phyloP scores from a whole-genome alignment of 2,113 vertebrate species.

The Nannospalax galili region DNA sequence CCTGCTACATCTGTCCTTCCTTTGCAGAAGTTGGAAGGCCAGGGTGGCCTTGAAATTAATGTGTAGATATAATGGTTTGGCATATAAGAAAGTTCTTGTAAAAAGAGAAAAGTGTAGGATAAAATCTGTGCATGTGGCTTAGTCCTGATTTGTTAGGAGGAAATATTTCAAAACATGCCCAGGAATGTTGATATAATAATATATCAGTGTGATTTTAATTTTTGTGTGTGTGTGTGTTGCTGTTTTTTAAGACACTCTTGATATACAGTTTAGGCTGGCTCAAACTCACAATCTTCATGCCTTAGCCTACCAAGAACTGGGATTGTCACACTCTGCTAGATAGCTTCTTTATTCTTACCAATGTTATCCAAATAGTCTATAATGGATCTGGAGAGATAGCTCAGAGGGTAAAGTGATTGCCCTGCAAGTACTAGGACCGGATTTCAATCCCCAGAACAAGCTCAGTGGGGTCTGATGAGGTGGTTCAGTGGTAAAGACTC shows the following conservation, averaged over 20 bases:
- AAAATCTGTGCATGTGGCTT: neutral
- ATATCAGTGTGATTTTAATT: neutral
- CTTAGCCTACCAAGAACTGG: neutral
- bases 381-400: neutral
- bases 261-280: neutral
- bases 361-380: neutral
- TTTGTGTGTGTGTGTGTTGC: too few species aligned
- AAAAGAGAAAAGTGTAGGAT: neutral
- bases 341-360: neutral
- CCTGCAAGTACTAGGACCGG: too few species aligned
- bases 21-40: neutral
- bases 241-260: neutral
- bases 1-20: neutral
- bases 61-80: neutral
- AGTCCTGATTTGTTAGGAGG: conserved; percentile 18
- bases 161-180: neutral
- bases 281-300: neutral
- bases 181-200: neutral
- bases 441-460: neutral
- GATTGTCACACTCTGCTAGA: neutral
- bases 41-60: neutral
- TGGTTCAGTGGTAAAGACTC: neutral
- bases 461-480: neutral
- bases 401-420: neutral
- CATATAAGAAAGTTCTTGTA: neutral